phyloP scores from a whole-genome alignment of 2,113 vertebrate genomes.

The Gambusia affinis region DNA sequence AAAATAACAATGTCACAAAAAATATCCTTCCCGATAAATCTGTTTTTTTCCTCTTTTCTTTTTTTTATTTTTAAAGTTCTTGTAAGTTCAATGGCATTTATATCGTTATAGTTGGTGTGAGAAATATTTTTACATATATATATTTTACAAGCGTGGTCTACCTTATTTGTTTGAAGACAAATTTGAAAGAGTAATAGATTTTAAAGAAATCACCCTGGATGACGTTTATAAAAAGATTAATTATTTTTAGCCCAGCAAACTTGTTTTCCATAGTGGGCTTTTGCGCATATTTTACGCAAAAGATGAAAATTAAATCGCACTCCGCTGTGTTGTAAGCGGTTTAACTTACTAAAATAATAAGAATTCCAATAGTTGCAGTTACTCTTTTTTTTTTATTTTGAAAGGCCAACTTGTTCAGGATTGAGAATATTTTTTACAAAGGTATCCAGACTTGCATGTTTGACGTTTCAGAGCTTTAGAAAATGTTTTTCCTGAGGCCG shows the following conservation, averaged over 20 bases:
- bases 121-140: no score
- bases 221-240: no score
- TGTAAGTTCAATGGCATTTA: no score
- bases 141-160: background rate
- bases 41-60: background rate
- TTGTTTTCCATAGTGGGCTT: no score
- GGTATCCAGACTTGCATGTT: background rate
- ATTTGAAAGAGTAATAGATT: no score
- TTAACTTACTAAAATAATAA: background rate
- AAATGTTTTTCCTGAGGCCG: background rate
- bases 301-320: background rate
- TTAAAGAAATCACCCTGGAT: no score
- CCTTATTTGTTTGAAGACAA: background rate
- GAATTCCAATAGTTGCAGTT: background rate
- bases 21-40: background rate
- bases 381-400: background rate
- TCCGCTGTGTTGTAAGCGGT: background rate
- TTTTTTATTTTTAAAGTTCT: background rate
- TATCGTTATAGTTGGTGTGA: no score
- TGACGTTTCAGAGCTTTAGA: background rate
- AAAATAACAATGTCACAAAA: background rate
- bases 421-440: background rate
- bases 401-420: background rate
- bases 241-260: no score
- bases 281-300: background rate